Evolutionary conservation across 2,888 invertebrate species (phyloP), one percentile per base, ranked within the genome.

Genomic region (Leucania comma): DNA sequence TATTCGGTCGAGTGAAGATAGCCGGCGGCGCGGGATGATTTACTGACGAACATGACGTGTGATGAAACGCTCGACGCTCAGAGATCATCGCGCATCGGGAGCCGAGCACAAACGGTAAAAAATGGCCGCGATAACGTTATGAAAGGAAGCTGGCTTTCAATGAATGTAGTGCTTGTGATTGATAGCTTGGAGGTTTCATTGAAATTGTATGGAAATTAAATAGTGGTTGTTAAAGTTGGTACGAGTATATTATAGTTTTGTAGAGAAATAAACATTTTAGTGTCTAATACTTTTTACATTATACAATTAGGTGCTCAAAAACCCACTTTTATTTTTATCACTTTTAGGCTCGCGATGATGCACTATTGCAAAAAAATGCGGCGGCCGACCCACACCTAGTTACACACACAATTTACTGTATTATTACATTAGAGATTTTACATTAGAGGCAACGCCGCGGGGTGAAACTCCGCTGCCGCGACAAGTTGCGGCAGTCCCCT

Each of bases 11-110:
- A 81, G 73, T 75, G 79, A 60, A 80, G 86, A 84, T 84, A 80
- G 86, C 86, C 82, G 76, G 46, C 73, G 74, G 85, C 67, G 75
- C 71, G 75, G 70, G 75, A 83, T 86, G 86, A 86, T 86, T 85
- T 86, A 86, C 78, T 69, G 83, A 75, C 71, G 78, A 72, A 67
- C 78, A 71, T 78, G 86, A 85, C 80, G 81, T 80, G 80, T 81
- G 86, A 85, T 83, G 81, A 81, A 81, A 71, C 78, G 82, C 71
- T 70, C 53, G 66, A 65, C 78, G 82, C 71, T 68, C 60, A 62
- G 54, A 71, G 81, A 79, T 75, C 81, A 81, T 77, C 78, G 73
- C 70, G 62, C 68, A 72, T 73, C 79, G 74, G 72, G 58, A 66
- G 72, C 77, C 72, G 68, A 61, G 72, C 56, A 65, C 70, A 71